phyloP scores from a whole-genome alignment of 1,140 invertebrate species.

The Drosophila ambigua region DNA sequence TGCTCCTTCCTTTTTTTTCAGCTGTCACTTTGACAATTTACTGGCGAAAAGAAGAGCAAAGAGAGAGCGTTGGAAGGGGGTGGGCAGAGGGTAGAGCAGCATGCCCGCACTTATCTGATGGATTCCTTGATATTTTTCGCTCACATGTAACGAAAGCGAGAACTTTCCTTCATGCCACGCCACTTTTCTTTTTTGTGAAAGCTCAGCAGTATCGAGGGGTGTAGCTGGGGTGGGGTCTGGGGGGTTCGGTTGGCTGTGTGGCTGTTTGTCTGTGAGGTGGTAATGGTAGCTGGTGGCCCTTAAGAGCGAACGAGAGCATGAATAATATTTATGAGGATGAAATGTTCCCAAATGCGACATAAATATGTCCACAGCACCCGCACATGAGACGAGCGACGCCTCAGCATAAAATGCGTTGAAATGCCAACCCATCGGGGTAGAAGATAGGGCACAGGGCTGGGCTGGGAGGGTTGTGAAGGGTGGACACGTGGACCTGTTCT shows the following conservation, averaged over 20 bases:
- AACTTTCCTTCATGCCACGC: constrained; percentile 47
- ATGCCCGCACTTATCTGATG: constrained; percentile 70
- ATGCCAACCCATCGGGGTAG: constrained; percentile 23
- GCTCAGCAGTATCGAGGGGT: constrained; percentile 61
- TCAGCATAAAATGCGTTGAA: constrained; percentile 72
- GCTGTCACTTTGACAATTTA: constrained; percentile 83
- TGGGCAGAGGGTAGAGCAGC: constrained; percentile 3
- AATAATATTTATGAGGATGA: constrained; percentile 84
- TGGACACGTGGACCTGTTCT: constrained; percentile 10
- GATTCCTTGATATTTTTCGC: constrained; percentile 65
- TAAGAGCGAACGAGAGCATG: constrained; percentile 75
- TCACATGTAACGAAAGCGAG: constrained; percentile 67
- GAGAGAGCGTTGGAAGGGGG: too few species aligned
- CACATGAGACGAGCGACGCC: constrained; percentile 63
- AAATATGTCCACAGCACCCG: constrained; percentile 83
- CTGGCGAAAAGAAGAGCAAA: constrained; percentile 52
- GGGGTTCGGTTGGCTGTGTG: too few species aligned
- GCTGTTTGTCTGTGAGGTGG: neutral
- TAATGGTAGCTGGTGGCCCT: constrained; percentile 11
- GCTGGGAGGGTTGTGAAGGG: constrained; percentile 7
- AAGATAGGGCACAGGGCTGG: neutral
- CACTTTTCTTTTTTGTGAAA: constrained; percentile 64
- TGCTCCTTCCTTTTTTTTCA: constrained; percentile 22
- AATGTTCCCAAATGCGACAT: constrained; percentile 83
- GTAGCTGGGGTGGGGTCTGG: neutral